phyloP scores from a whole-genome alignment of 2,888 invertebrate genomes.

The Hydroisotoma schaefferi region DNA sequence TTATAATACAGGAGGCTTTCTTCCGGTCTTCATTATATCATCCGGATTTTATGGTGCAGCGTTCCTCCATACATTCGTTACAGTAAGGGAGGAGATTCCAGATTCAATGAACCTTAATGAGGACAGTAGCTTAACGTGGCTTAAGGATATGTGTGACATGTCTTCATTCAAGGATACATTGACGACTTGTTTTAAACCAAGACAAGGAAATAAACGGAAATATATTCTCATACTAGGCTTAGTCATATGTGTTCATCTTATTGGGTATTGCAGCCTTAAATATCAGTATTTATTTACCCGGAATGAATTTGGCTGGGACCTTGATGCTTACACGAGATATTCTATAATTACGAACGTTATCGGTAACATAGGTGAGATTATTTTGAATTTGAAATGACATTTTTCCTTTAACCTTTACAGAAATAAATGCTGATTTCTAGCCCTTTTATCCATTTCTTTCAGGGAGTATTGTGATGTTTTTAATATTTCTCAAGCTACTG shows the following conservation, averaged over 20 bases:
- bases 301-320: constrained; percentile 64
- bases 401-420: no score
- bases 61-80: constrained; percentile 55
- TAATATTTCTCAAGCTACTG: constrained; percentile 24
- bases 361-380: constrained; percentile 52
- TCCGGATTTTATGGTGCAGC: constrained; percentile 54
- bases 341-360: constrained; percentile 57
- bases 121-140: background rate
- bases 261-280: constrained; percentile 13
- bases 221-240: constrained; percentile 19
- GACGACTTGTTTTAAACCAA: constrained; percentile 58
- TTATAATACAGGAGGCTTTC: constrained; percentile 53
- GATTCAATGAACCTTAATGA: background rate
- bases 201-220: constrained; percentile 58
- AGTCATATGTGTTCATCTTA: constrained; percentile 12
- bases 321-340: constrained; percentile 61
- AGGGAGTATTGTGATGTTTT: constrained; percentile 56
- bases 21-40: constrained; percentile 56
- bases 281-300: constrained; percentile 60
- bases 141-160: constrained; percentile 16
- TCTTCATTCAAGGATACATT: constrained; percentile 59
- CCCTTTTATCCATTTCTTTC: no score
- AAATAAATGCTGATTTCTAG: constrained; percentile 2
- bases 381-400: no score
- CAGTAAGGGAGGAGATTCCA: constrained; percentile 54